Conservation (phyloP, 2,888 invertebrate species). For the Agrochola lychnidis region DNA sequence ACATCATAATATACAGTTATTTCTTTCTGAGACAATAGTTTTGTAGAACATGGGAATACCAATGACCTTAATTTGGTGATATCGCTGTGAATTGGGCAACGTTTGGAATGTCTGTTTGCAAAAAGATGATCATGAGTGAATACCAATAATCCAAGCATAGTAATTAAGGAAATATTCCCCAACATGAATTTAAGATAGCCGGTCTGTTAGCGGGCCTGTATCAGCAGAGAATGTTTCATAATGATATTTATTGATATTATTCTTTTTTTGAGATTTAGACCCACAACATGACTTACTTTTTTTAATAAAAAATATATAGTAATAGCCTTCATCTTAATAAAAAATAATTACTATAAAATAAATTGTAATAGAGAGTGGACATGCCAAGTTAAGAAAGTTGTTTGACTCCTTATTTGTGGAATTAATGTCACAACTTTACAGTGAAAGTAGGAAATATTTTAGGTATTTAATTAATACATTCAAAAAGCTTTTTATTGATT, state of each 20-base stretch:
- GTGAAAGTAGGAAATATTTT: slow-evolving; percentile 72
- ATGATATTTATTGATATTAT: neutral
- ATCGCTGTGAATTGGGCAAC: neutral
- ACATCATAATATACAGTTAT: slow-evolving; percentile 29
- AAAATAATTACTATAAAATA: slow-evolving; percentile 12
- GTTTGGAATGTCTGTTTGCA: neutral
- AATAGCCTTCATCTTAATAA: neutral
- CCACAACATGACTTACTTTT: neutral
- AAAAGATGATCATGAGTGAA: neutral
- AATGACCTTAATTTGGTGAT: slow-evolving; percentile 57
- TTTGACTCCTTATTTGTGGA: slow-evolving; percentile 56
- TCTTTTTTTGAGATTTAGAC: neutral
- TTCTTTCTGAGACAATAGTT: slow-evolving; percentile 29
- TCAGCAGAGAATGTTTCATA: neutral
- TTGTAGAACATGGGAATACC: slow-evolving; percentile 54
- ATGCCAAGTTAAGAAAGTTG: slow-evolving; percentile 49
- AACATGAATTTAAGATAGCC: neutral
- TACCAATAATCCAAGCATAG: neutral
- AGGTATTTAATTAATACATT: neutral
- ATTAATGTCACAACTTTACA: slow-evolving; percentile 64
- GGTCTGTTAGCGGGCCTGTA: neutral
- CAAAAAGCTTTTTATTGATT: neutral
- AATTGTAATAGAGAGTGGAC: slow-evolving; percentile 37
- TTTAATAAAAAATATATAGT: neutral
- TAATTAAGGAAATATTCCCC: neutral